A percentile compares a stretch with the other conserved stretches of the same genome.
Evolutionary conservation across 2,888 invertebrate species (phyloP).

Genomic region (Patella caerulea): DNA sequence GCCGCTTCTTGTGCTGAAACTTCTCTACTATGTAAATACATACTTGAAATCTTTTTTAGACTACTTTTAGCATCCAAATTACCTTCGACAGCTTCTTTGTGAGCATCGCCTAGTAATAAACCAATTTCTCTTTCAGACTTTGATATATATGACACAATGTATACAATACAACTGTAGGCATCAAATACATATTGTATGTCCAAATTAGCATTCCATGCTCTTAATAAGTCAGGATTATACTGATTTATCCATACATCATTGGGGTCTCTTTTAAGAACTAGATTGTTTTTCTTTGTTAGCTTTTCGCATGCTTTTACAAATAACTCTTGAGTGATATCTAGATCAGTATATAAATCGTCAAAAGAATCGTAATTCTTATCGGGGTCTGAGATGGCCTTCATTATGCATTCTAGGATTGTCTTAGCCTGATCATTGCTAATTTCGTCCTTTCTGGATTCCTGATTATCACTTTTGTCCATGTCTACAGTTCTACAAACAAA

Average conservation of each 20-base stretch:
- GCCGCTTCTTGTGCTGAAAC: slow-evolving; percentile 34
- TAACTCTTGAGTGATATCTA: background rate
- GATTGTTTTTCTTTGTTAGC: background rate
- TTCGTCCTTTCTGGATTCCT: background rate
- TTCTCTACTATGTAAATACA: slow-evolving; percentile 33
- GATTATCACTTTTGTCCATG: slow-evolving; percentile 8
- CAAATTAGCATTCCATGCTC: slow-evolving; percentile 17
- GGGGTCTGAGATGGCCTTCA: background rate
- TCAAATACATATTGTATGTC: slow-evolving; percentile 24
- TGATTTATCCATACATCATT: slow-evolving; percentile 25
- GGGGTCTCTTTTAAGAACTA: slow-evolving; percentile 5
- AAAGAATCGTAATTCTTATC: background rate
- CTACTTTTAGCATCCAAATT: slow-evolving; percentile 24
- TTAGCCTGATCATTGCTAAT: background rate
- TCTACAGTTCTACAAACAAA: slow-evolving; percentile 1
- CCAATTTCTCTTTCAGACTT: slow-evolving; percentile 38
- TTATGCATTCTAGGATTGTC: background rate
- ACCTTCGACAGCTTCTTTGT: slow-evolving; percentile 29
- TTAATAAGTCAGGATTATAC: slow-evolving; percentile 16
- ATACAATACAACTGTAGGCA: slow-evolving; percentile 29
- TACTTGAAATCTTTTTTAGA: slow-evolving; percentile 27
- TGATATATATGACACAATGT: slow-evolving; percentile 45
- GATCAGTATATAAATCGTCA: background rate
- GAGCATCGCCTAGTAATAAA: slow-evolving; percentile 25
- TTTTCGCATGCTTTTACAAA: background rate